A percentile compares a stretch with the other conserved stretches of the same genome.
phyloP scores from a whole-genome alignment of 2,888 invertebrate species.

The Kryphioiulus occultus region DNA sequence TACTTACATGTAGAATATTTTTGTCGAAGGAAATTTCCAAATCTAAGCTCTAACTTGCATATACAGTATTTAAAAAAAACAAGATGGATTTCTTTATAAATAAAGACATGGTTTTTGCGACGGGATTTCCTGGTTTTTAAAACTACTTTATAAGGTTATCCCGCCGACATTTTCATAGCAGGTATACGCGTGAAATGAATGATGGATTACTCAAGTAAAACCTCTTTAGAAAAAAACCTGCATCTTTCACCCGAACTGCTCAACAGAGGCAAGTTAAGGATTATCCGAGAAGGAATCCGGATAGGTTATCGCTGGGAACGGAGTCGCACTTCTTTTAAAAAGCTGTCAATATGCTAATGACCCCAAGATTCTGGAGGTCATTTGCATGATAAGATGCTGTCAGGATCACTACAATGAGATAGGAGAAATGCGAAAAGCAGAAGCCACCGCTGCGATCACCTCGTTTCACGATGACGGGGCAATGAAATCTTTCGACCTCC shows the following conservation, averaged over 20 bases:
- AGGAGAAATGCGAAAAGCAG: neutral
- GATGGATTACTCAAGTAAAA: neutral
- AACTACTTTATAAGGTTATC: neutral
- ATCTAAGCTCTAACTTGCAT: too few relatives aligned
- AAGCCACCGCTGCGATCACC: neutral
- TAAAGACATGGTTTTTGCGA: neutral
- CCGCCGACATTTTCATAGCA: neutral
- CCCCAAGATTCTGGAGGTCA: neutral
- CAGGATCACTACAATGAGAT: neutral
- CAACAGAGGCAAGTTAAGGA: neutral
- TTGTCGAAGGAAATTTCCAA: too few relatives aligned
- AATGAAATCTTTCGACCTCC: neutral
- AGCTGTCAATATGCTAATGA: constrained; percentile 17
- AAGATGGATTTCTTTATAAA: neutral
- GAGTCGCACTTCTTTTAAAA: constrained; percentile 12
- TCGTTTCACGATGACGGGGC: neutral
- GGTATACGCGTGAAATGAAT: neutral
- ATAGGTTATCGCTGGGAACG: neutral
- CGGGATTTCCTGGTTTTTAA: constrained; percentile 8
- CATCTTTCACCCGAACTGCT: neutral
- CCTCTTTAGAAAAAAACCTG: neutral
- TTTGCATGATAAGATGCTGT: constrained; percentile 17
- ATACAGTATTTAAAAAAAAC: neutral
- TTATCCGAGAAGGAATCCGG: constrained; percentile 9
- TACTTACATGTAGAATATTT: too few relatives aligned